phyloP scores from a whole-genome alignment of 2,797 vertebrate genomes.

The Vespertilio murinus region DNA sequence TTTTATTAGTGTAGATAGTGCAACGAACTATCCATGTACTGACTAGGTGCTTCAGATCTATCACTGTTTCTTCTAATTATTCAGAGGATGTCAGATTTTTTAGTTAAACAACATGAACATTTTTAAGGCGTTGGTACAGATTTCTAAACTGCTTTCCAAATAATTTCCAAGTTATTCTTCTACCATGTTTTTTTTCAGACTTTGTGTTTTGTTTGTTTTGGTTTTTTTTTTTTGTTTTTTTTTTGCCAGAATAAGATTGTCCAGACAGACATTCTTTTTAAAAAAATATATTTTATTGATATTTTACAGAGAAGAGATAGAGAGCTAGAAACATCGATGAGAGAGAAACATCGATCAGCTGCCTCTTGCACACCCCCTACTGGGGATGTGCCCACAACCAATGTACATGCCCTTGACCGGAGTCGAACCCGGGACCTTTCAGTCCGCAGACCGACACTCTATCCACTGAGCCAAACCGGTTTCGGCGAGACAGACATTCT shows the following conservation, averaged over 20 bases:
- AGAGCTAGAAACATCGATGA: too few species aligned
- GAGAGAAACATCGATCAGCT: too few species aligned
- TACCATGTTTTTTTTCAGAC: not conserved
- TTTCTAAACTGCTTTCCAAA: slow-evolving; percentile 35
- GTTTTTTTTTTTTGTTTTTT: not conserved
- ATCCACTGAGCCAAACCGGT: too few species aligned
- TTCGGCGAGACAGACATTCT: not conserved
- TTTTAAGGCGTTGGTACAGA: not conserved
- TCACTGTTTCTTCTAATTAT: not conserved
- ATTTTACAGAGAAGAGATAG: too few species aligned
- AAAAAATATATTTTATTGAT: too few species aligned
- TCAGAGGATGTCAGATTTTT: not conserved
- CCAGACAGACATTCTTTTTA: not conserved
- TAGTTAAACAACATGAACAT: not conserved
- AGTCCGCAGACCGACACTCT: too few species aligned
- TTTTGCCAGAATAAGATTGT: not conserved
- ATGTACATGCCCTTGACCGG: too few species aligned
- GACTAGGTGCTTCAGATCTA: not conserved
- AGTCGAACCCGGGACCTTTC: too few species aligned
- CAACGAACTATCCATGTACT: not conserved
- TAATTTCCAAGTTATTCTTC: not conserved
- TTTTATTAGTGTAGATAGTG: not conserved
- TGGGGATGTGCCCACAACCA: too few species aligned
- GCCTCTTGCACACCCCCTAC: too few species aligned
- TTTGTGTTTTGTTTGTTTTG: not conserved